Conservation (phyloP, 53 echinoderm and acorn worm genomes). For the Mesocentrotus franciscanus region DNA sequence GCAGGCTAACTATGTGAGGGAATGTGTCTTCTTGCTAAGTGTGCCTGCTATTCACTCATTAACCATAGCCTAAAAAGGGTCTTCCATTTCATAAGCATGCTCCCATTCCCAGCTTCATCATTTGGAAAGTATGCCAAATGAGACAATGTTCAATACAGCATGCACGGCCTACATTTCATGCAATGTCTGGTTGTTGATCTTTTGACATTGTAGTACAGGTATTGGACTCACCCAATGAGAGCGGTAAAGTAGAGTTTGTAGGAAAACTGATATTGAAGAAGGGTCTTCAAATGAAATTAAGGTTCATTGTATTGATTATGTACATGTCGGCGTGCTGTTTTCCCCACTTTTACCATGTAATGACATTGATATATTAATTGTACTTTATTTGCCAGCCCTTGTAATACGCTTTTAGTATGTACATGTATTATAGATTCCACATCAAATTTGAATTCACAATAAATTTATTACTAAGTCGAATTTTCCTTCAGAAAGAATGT, state of each 20-base stretch:
- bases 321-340: too few species aligned
- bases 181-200: background rate
- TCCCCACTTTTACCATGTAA: too few species aligned
- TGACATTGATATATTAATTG: too few species aligned
- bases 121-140: constrained; percentile 20
- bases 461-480: too few species aligned
- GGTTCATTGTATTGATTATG: too few species aligned
- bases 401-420: too few species aligned
- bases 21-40: background rate
- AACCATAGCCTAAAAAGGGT: background rate
- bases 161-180: background rate
- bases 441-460: too few species aligned
- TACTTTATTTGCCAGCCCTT: too few species aligned
- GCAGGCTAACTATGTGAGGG: constrained; percentile 5
- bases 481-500: too few species aligned
- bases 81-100: constrained; percentile 17
- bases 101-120: constrained; percentile 13
- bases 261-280: background rate
- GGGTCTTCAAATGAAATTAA: too few species aligned
- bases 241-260: background rate
- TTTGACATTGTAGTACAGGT: background rate
- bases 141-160: constrained; percentile 11
- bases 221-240: background rate
- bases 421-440: too few species aligned
- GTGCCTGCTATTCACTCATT: background rate